A percentile compares a stretch with the other conserved stretches of the same genome.
Evolutionary conservation across 2,113 vertebrate genomes (phyloP).

Genomic region (Sylvilagus bachmani): DNA sequence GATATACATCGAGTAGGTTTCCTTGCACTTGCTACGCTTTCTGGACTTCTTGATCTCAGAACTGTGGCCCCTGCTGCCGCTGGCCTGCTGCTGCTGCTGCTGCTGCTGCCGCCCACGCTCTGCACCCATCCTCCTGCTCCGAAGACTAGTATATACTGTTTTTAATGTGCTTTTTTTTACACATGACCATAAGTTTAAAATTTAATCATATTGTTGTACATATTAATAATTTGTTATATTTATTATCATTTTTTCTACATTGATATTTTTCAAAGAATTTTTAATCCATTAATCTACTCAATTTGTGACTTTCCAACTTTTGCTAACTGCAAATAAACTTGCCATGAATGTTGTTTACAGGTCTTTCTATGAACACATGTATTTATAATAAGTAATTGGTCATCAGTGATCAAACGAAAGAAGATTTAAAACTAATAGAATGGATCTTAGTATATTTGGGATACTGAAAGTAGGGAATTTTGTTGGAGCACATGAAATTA

Average conservation of each 20-base stretch:
- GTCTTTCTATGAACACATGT: not conserved
- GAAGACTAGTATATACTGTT: accelerated
- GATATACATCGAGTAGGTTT: constrained; percentile 75
- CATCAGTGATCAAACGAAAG: not conserved
- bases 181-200: not conserved
- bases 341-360: not conserved
- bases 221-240: not conserved
- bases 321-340: not conserved
- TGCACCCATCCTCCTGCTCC: not conserved
- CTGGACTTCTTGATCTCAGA: not conserved
- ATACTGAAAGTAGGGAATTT: not conserved
- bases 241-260: not conserved
- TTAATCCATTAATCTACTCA: not conserved
- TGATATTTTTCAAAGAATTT: not conserved
- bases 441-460: not conserved
- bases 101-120: constrained; percentile 1
- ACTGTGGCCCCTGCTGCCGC: accelerated
- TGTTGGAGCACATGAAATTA: not conserved
- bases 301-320: not conserved
- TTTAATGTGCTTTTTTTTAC: not conserved
- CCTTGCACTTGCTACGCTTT: constrained; percentile 57
- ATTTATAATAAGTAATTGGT: not conserved
- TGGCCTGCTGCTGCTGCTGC: not conserved
- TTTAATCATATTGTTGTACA: not conserved
- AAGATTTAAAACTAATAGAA: not conserved